Evolutionary conservation across 2,797 vertebrate genomes (phyloP).

Genomic region (Pogoniulus pusillus): DNA sequence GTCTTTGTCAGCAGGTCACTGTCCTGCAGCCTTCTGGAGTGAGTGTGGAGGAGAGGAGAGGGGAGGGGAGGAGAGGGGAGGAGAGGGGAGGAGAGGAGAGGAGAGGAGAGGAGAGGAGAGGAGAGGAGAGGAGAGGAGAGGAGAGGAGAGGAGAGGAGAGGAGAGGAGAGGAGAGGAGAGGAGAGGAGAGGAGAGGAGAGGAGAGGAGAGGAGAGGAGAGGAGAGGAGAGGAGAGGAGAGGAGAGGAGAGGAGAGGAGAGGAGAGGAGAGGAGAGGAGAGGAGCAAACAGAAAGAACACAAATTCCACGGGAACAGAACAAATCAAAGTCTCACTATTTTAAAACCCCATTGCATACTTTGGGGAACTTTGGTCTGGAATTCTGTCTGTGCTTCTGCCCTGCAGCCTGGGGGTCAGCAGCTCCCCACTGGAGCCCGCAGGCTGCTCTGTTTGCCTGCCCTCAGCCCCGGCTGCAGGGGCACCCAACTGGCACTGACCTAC

Average conservation of each 20-base stretch:
- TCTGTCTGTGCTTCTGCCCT: background rate
- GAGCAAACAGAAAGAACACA: background rate
- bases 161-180: too few species aligned
- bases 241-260: background rate
- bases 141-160: too few species aligned
- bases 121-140: too few species aligned
- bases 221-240: background rate
- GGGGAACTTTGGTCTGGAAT: background rate
- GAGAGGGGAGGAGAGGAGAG: too few species aligned
- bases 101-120: too few species aligned
- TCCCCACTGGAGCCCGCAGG: too few species aligned
- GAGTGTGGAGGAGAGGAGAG: too few species aligned
- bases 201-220: background rate
- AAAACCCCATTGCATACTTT: rapidly evolving
- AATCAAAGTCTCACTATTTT: rapidly evolving
- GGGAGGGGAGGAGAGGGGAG: too few species aligned
- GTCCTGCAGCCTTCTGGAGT: background rate
- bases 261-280: background rate
- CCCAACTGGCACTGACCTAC: constrained; percentile 83
- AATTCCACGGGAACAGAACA: background rate
- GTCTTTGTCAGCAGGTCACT: too few species aligned
- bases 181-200: rapidly evolving
- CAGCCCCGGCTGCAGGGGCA: rapidly evolving
- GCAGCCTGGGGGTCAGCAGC: background rate
- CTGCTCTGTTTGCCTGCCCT: background rate